A percentile compares a stretch with the other conserved stretches of the same genome.
phyloP scores from a whole-genome alignment of 2,113 vertebrate species.

The Triplophysa rosa region DNA sequence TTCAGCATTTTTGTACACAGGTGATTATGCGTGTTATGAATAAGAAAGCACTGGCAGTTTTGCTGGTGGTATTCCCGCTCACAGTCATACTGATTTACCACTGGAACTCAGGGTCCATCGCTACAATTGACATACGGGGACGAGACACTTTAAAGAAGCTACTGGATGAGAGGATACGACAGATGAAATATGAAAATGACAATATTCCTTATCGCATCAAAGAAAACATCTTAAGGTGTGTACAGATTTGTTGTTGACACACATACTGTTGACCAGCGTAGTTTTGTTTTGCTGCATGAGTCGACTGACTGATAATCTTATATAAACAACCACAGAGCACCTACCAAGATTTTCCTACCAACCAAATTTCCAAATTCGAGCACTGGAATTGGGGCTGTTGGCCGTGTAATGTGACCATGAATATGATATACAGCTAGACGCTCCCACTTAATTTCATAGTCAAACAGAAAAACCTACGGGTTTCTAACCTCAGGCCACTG shows the following conservation, averaged over 20 bases:
- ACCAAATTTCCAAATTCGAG: not conserved
- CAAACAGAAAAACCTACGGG: too few relatives aligned
- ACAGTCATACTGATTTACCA: conserved; percentile 20
- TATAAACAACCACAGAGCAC: not conserved
- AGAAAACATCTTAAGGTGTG: conserved; percentile 63
- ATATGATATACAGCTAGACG: too few relatives aligned
- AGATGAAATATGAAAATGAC: conserved; percentile 29
- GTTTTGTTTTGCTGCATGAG: not conserved
- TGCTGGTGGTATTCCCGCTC: conserved; percentile 47
- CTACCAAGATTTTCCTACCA: not conserved
- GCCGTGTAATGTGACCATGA: too few relatives aligned
- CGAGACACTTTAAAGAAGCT: conserved; percentile 29
- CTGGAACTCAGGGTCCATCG: conserved; percentile 40
- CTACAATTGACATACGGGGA: conserved; percentile 53
- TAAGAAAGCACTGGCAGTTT: conserved; percentile 52
- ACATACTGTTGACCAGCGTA: not conserved
- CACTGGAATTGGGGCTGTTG: too few relatives aligned
- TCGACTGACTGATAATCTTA: not conserved
- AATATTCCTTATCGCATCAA: conserved; percentile 63
- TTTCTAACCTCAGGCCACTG: too few relatives aligned
- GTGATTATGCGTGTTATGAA: conserved; percentile 58
- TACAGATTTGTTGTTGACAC: not conserved
- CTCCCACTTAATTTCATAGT: too few relatives aligned
- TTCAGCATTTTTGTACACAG: not conserved
- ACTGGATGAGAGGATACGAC: conserved; percentile 23